Evolutionary conservation across 2,888 invertebrate species (phyloP).

Genomic region (Arge pagana): DNA sequence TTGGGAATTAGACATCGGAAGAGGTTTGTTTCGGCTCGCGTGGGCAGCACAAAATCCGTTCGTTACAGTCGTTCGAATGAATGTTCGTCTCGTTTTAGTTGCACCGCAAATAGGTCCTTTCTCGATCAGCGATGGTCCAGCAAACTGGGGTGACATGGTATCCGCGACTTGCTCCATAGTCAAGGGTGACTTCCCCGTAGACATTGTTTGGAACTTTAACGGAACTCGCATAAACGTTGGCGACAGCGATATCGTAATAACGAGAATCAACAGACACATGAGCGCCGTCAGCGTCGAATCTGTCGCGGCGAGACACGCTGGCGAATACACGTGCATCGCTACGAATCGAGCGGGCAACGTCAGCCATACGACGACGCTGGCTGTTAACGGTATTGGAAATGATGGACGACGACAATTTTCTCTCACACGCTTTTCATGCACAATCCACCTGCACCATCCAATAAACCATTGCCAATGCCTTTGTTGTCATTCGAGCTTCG

Average conservation of each 20-base stretch:
- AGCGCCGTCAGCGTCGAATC: conserved; percentile 72
- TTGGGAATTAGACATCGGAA: too few species aligned
- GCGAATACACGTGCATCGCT: conserved; percentile 68
- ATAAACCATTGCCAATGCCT: too few species aligned
- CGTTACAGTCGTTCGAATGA: too few species aligned
- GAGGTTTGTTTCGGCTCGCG: too few species aligned
- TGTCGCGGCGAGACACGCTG: conserved; percentile 71
- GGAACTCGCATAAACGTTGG: conserved; percentile 44
- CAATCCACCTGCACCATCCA: conserved; percentile 37
- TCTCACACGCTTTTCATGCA: conserved; percentile 10
- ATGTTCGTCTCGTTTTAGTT: conserved; percentile 55
- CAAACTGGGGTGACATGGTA: conserved; percentile 57
- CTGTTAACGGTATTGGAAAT: conserved; percentile 61
- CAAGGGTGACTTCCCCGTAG: conserved; percentile 79
- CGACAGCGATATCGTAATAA: conserved; percentile 58
- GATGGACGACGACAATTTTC: conserved; percentile 28
- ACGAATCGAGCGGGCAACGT: conserved; percentile 63
- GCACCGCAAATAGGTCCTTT: conserved; percentile 58
- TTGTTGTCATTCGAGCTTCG: too few species aligned
- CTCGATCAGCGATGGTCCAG: conserved; percentile 55
- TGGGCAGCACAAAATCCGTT: too few species aligned
- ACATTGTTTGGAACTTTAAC: conserved; percentile 77
- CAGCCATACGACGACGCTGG: conserved; percentile 60
- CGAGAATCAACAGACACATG: conserved; percentile 60
- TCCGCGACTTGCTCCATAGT: conserved; percentile 71